These are phyloP conservation scores for Misgurnus mizolepis DNA, from an alignment of 2,113 vertebrate genomes.

Conservation along the genomic window DNA sequence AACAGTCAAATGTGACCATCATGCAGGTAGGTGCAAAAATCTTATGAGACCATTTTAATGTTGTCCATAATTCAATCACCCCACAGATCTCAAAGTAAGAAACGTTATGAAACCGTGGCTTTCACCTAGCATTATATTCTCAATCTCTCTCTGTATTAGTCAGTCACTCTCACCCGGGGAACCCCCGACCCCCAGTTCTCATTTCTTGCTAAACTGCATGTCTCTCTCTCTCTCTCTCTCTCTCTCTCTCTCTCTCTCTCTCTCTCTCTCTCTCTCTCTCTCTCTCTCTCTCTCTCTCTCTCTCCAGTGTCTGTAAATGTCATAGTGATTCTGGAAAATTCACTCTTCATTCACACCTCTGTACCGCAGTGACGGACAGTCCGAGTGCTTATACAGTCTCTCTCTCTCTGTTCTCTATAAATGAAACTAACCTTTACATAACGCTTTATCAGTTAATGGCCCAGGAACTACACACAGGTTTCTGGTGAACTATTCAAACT, in stretches of 20 bases:
- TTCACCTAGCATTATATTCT: slow-evolving; percentile 64
- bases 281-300: no score
- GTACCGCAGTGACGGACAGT: slow-evolving; percentile 45
- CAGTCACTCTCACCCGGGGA: slow-evolving; percentile 68
- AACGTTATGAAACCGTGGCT: slow-evolving; percentile 70
- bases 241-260: slow-evolving; percentile 60
- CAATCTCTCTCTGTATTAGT: slow-evolving; percentile 46
- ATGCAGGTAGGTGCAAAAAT: background rate
- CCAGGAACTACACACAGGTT: background rate
- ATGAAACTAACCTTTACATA: slow-evolving; percentile 50
- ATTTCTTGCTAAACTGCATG: slow-evolving; percentile 77
- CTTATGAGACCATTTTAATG: background rate
- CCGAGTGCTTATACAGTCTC: slow-evolving; percentile 27
- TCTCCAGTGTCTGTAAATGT: slow-evolving; percentile 64
- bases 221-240: slow-evolving; percentile 64
- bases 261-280: slow-evolving; percentile 59
- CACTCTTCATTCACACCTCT: slow-evolving; percentile 56
- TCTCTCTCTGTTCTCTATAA: slow-evolving; percentile 51
- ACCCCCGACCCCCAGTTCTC: slow-evolving; percentile 63
- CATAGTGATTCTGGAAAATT: slow-evolving; percentile 66
- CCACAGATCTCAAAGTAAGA: slow-evolving; percentile 58
- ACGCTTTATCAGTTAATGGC: background rate
- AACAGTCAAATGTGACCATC: background rate
- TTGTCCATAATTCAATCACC: background rate
- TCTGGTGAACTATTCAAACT: slow-evolving; percentile 10